Base-by-base conservation (phyloP, 1,140 invertebrate genomes). In the Drosophila bifasciata region DNA sequence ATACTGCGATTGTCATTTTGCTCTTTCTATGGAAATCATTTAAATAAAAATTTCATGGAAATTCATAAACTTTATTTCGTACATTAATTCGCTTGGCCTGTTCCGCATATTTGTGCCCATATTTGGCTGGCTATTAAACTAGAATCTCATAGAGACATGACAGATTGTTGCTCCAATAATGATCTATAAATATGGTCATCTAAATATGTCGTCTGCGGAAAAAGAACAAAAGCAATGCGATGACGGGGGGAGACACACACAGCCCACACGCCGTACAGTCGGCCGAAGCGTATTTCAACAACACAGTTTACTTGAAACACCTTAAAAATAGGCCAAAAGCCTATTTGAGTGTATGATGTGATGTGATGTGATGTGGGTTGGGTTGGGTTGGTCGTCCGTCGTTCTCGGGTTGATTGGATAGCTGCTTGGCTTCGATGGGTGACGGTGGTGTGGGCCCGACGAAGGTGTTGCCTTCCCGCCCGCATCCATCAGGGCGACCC, bases 261-360 rank as follows among this genome's bases (percentile, higher is more conserved):
- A 39, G 15, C 44, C 49, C 44, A 39, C 59, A 43, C 40, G 28
- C 28, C 11, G 32, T 13, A 58, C 46, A 52, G 28, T 16, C 17
- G 48, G 40, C 45, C 23, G 15, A 56, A 43, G 21, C 23, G 23
- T 58, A 28, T 11, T 66, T 61, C 70, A 69, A 45, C 79, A 79
- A 71, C 79, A 63, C 56, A 73, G 52, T 71, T 76, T 64, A 61
- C 63, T 53, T 23, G 41, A 68, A 69, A 81, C 70, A 75, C 74
- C 79, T 74, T 83, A 60, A 83, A 80, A 81, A 81, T 81, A 81
- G 78, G 61, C 81, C 78, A 80, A 66, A 76, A 60, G 73, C 73
- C 73, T 77, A 83, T 62, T 63, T 63, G 52, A 80, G 64, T 70
- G 32, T 13, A 36, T 36, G 11, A 36, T 36, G 32, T 36, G 32